Evolutionary conservation across 2,888 invertebrate genomes (phyloP).

Genomic region (Ectemnius continuus): DNA sequence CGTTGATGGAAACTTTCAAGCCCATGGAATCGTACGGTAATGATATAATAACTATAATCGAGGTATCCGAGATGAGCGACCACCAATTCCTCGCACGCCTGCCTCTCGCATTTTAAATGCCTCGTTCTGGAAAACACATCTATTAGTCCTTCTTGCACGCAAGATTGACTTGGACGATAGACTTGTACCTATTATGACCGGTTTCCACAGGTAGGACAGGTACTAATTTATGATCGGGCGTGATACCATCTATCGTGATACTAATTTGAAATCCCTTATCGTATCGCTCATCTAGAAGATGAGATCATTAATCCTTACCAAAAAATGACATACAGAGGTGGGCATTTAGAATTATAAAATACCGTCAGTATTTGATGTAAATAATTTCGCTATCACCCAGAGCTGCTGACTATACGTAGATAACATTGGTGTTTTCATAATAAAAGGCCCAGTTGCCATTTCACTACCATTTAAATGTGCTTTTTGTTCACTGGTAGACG

Average conservation of each 20-base stretch:
- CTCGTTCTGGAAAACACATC: conserved; percentile 82
- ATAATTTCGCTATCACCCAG: conserved; percentile 93
- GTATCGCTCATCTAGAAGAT: conserved; percentile 88
- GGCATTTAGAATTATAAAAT: conserved; percentile 36
- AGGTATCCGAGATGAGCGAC: conserved; percentile 93
- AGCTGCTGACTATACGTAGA: conserved; percentile 95
- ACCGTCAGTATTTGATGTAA: conserved; percentile 92
- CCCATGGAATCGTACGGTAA: conserved; percentile 91
- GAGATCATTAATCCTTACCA: not conserved
- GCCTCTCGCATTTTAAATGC: conserved; percentile 88
- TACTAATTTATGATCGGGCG: conserved; percentile 86
- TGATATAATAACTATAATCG: conserved; percentile 92
- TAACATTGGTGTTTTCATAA: conserved; percentile 90
- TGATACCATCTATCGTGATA: conserved; percentile 89
- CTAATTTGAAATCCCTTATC: conserved; percentile 93
- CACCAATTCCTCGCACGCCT: conserved; percentile 92
- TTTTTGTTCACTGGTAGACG: conserved; percentile 83
- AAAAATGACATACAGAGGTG: not conserved
- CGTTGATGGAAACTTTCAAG: conserved; percentile 90
- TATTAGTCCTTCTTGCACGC: not conserved
- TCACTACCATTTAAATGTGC: conserved; percentile 82
- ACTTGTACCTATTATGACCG: conserved; percentile 84
- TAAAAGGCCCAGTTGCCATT: conserved; percentile 89
- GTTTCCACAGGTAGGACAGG: conserved; percentile 83
- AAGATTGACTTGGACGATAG: conserved; percentile 7